These are phyloP conservation scores for Lophotriccus pileatus DNA, from an alignment of 2,797 vertebrate genomes.

Conservation along the genomic window DNA sequence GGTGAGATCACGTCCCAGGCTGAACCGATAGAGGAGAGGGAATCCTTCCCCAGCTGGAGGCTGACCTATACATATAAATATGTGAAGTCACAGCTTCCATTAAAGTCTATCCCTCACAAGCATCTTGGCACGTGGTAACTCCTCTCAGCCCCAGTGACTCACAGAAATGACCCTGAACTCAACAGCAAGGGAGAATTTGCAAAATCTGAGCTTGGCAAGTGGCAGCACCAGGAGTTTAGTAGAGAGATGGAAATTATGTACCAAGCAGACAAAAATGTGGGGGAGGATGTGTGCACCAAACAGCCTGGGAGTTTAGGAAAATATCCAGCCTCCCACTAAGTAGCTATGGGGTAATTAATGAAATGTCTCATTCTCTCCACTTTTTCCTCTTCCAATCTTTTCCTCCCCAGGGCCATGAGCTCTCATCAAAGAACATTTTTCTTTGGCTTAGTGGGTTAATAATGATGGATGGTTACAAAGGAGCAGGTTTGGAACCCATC, in stretches of 20 bases:
- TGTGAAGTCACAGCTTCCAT: constrained; percentile 21
- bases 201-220: neutral
- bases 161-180: neutral
- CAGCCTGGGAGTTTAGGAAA: constrained; percentile 26
- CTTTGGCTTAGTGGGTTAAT: neutral
- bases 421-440: constrained; percentile 3
- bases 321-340: constrained; percentile 12
- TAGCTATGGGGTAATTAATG: constrained; percentile 32
- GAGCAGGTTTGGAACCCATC: neutral
- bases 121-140: neutral
- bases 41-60: constrained; percentile 19
- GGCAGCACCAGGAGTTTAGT: neutral
- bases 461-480: neutral
- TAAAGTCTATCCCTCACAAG: neutral
- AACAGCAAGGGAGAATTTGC: neutral
- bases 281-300: constrained; percentile 17
- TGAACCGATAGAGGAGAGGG: constrained; percentile 21
- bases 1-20: constrained; percentile 21
- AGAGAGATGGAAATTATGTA: constrained; percentile 35
- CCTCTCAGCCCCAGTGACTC: neutral
- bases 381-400: constrained; percentile 6
- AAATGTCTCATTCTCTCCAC: neutral
- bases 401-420: constrained; percentile 1
- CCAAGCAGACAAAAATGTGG: constrained; percentile 24
- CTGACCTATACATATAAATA: constrained; percentile 36